phyloP scores from a whole-genome alignment of 2,113 vertebrate genomes.

The Syngnathus floridae region DNA sequence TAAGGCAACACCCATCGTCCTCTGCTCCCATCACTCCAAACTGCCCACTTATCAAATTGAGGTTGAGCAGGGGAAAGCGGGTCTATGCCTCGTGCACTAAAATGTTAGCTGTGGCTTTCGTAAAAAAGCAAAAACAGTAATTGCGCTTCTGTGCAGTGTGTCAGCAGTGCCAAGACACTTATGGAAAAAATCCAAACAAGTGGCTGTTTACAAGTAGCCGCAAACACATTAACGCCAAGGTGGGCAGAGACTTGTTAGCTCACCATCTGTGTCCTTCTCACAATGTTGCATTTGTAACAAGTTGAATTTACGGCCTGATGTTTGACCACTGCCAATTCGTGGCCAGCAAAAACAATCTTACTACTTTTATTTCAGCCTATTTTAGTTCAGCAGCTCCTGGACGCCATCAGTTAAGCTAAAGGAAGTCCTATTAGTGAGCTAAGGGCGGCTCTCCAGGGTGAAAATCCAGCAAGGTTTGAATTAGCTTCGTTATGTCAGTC shows the following conservation, averaged over 20 bases:
- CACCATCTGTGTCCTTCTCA: constrained; percentile 37
- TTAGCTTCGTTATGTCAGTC: constrained; percentile 43
- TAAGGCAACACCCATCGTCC: constrained; percentile 23
- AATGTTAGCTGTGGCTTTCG: constrained; percentile 58
- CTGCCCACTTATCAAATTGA: constrained; percentile 58
- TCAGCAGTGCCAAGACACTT: constrained; percentile 57
- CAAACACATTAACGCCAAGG: constrained; percentile 60
- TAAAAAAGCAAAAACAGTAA: constrained; percentile 46
- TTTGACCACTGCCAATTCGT: no score
- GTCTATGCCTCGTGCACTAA: constrained; percentile 54
- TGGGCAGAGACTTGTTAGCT: constrained; percentile 50
- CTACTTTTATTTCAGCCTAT: no score
- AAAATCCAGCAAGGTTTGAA: constrained; percentile 39
- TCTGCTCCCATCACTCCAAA: constrained; percentile 31
- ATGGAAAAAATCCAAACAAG: constrained; percentile 63
- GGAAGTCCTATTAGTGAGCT: constrained; percentile 11
- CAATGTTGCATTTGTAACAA: constrained; percentile 15
- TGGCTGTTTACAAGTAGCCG: constrained; percentile 66
- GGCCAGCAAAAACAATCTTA: no score
- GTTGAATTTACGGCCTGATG: not conserved
- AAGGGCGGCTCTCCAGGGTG: constrained; percentile 32
- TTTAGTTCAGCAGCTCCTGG: not conserved
- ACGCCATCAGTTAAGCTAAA: no score
- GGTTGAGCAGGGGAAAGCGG: constrained; percentile 18
- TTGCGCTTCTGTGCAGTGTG: constrained; percentile 49